phyloP scores from a whole-genome alignment of 2,797 vertebrate genomes.

The Malurus leucopterus region DNA sequence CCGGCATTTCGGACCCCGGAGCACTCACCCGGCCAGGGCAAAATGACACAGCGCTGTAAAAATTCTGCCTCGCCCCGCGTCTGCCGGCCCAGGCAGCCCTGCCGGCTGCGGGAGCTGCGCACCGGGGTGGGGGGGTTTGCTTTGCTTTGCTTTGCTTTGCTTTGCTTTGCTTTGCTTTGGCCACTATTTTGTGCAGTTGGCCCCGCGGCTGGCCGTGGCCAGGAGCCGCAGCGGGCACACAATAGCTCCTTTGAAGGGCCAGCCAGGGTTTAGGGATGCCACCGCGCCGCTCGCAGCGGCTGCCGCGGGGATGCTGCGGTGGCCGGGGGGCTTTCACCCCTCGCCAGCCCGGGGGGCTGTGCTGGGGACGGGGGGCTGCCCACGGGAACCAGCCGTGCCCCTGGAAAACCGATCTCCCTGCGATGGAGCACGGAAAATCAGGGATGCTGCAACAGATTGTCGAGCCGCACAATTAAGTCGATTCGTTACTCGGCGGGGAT shows the following conservation, averaged over 20 bases:
- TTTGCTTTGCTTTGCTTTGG: too few species aligned
- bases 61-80: not conserved
- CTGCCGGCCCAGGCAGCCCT: not conserved
- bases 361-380: not conserved
- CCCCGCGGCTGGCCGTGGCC: not conserved
- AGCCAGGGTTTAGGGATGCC: not conserved
- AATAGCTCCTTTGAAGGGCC: slow-evolving; percentile 25
- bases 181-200: not conserved
- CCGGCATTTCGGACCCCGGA: slow-evolving; percentile 46
- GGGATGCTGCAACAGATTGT: slow-evolving; percentile 64
- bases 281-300: not conserved
- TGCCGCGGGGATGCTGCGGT: not conserved
- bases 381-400: not conserved
- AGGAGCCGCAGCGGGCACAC: not conserved
- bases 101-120: accelerated
- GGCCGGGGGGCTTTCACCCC: not conserved
- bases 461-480: not conserved
- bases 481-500: not conserved
- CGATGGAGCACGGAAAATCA: slow-evolving; percentile 4
- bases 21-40: slow-evolving; percentile 27
- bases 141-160: too few species aligned
- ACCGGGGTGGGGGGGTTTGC: not conserved
- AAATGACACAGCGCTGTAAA: slow-evolving; percentile 23
- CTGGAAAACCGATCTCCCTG: not conserved
- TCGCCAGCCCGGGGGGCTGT: accelerated